Percentiles rank a stretch among this genome's conserved stretches.
Conservation (phyloP, 1,140 invertebrate genomes). For the Vanessa atalanta region DNA sequence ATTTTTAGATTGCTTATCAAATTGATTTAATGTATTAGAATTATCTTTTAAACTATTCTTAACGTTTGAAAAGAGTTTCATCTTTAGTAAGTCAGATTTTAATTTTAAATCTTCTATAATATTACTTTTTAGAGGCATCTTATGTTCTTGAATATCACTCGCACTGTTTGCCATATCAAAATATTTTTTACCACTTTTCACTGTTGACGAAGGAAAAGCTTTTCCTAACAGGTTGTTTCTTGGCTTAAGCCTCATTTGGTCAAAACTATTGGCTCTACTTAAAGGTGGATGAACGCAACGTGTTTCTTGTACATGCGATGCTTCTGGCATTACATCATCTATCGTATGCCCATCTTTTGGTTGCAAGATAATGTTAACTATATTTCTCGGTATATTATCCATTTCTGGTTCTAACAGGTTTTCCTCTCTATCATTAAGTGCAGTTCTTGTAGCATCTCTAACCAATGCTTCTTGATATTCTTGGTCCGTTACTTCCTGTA, state of each 20-base stretch:
- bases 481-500: conserved; percentile 67
- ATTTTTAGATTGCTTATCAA: background rate
- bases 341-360: conserved; percentile 39
- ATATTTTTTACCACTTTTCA: conserved; percentile 34
- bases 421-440: conserved; percentile 38
- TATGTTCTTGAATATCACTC: conserved; percentile 52
- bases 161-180: conserved; percentile 56
- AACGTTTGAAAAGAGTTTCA: conserved; percentile 18
- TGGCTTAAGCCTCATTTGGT: conserved; percentile 10
- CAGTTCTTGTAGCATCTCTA: conserved; percentile 61
- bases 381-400: conserved; percentile 36
- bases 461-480: conserved; percentile 69
- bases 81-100: conserved; percentile 37
- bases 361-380: conserved; percentile 59
- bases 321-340: conserved; percentile 51
- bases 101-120: conserved; percentile 35
- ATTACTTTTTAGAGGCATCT: conserved; percentile 30
- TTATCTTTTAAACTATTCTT: conserved; percentile 7
- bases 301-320: conserved; percentile 54
- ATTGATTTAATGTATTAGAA: background rate
- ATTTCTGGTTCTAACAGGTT: conserved; percentile 33
- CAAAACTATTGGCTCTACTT: conserved; percentile 33
- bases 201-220: conserved; percentile 26
- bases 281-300: conserved; percentile 48
- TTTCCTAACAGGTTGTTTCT: conserved; percentile 37